These are phyloP conservation scores for Mormyrops boulengeri DNA, from an alignment of 2,797 vertebrate species.

Conservation along the genomic window DNA sequence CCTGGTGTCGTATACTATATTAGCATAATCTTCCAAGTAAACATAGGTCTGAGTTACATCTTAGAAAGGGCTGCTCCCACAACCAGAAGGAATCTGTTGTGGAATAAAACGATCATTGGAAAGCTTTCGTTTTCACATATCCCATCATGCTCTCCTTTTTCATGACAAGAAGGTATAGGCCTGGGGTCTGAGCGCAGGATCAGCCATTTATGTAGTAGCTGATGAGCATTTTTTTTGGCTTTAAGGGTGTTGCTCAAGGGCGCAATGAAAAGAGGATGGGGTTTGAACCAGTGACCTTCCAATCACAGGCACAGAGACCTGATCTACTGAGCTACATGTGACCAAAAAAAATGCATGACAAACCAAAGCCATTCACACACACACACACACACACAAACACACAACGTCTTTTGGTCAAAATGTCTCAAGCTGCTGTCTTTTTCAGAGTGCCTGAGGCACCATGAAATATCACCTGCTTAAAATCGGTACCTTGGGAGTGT, in stretches of 20 bases:
- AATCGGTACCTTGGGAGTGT: not conserved
- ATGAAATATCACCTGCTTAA: not conserved
- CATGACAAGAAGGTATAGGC: not conserved
- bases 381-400: not conserved
- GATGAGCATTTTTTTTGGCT: not conserved
- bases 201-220: not conserved
- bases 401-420: not conserved
- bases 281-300: not conserved
- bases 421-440: not conserved
- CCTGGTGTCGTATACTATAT: not conserved
- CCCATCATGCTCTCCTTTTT: not conserved
- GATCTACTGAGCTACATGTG: not conserved
- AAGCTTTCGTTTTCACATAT: not conserved
- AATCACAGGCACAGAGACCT: not conserved
- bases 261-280: not conserved
- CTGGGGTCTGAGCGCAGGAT: not conserved
- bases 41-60: not conserved
- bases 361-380: not conserved
- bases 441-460: not conserved
- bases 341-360: not conserved
- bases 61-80: not conserved
- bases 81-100: not conserved
- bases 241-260: not conserved
- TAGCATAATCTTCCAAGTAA: not conserved
- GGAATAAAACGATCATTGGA: not conserved